Conservation (phyloP, 2,113 vertebrate genomes). For the Chunga burmeisteri region DNA sequence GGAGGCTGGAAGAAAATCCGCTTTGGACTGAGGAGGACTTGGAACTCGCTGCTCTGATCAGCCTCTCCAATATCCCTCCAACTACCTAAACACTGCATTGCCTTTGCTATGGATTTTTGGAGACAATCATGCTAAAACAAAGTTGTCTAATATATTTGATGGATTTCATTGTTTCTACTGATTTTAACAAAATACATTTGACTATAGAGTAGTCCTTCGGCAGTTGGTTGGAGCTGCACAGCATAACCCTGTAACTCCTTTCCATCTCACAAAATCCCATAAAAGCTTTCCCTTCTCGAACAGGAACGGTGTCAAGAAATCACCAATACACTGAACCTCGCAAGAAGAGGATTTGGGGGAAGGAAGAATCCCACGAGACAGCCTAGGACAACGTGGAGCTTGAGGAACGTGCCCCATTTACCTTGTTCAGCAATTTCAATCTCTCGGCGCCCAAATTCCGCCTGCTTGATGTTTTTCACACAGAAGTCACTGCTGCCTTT, state of each 20-base stretch:
- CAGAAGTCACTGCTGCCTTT: slow-evolving; percentile 96
- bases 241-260: background rate
- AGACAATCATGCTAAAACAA: rapidly evolving
- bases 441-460: slow-evolving; percentile 95
- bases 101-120: background rate
- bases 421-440: slow-evolving; percentile 98
- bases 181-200: rapidly evolving
- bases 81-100: rapidly evolving
- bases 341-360: too few relatives aligned
- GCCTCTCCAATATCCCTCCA: background rate
- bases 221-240: rapidly evolving
- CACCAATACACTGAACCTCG: rapidly evolving
- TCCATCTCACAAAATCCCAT: background rate
- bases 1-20: background rate
- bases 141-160: rapidly evolving
- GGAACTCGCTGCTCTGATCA: background rate
- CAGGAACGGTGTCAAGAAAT: rapidly evolving
- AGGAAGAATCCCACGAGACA: background rate
- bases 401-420: background rate
- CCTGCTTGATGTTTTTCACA: slow-evolving; percentile 98
- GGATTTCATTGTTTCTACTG: background rate
- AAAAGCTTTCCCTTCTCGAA: background rate
- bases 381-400: background rate
- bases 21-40: background rate
- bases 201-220: rapidly evolving